phyloP scores from a whole-genome alignment of 2,113 vertebrate genomes.

The Scophthalmus maximus region DNA sequence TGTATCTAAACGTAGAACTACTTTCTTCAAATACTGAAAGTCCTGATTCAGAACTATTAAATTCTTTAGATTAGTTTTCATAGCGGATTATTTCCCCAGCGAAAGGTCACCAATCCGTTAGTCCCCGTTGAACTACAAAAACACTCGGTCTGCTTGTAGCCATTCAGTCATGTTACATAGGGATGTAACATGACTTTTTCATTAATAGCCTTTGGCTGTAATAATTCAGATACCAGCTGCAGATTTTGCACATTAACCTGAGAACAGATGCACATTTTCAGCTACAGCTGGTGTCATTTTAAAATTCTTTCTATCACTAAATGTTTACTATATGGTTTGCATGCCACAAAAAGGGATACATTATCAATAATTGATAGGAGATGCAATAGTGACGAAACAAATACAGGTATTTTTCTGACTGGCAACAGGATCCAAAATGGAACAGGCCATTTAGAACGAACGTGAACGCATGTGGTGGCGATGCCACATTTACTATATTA shows the following conservation, averaged over 20 bases:
- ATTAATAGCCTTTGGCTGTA: too few species aligned
- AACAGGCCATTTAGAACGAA: background rate
- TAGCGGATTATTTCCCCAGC: background rate
- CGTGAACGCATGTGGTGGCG: background rate
- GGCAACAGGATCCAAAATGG: background rate
- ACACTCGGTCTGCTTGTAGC: background rate
- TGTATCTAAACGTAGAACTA: too few species aligned
- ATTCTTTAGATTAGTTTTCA: background rate
- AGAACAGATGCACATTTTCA: too few species aligned
- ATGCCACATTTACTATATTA: background rate
- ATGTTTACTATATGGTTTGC: background rate
- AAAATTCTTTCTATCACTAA: background rate
- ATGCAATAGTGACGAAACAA: too few species aligned
- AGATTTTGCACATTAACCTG: background rate
- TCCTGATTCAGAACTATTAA: background rate
- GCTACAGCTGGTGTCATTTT: too few species aligned
- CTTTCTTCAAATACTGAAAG: background rate
- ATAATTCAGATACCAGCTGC: background rate
- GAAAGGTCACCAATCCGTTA: too few species aligned
- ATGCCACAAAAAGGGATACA: too few species aligned
- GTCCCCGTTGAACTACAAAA: background rate
- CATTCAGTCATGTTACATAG: too few species aligned
- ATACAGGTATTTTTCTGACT: background rate
- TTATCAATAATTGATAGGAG: too few species aligned
- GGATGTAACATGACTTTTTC: too few species aligned